Conservation (phyloP, 2,888 invertebrate species). For the Aspidiotus rigidus region DNA sequence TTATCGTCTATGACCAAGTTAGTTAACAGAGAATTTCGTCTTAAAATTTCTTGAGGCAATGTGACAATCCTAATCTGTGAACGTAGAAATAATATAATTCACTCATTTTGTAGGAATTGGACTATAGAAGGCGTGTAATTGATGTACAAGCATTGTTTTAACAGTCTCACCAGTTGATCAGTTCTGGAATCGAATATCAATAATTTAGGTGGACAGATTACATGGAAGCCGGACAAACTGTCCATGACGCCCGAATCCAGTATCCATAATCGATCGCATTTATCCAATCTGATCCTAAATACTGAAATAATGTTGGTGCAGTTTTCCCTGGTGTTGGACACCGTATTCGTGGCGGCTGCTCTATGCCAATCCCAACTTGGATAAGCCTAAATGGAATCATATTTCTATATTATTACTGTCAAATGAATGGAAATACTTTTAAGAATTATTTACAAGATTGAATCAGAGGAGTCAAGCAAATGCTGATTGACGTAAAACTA, state of each 20-base stretch:
- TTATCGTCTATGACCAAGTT: slow-evolving; percentile 66
- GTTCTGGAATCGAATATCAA: slow-evolving; percentile 68
- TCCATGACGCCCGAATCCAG: slow-evolving; percentile 67
- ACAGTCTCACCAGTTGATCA: slow-evolving; percentile 51
- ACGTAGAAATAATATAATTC: neutral
- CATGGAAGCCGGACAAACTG: slow-evolving; percentile 57
- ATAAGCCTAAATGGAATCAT: slow-evolving; percentile 50
- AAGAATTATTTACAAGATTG: too few species aligned
- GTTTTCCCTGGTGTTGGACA: slow-evolving; percentile 58
- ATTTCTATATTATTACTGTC: neutral
- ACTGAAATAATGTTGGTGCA: slow-evolving; percentile 70
- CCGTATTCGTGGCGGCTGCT: slow-evolving; percentile 53
- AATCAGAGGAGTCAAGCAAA: too few species aligned
- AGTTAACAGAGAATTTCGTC: slow-evolving; percentile 67
- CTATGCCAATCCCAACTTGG: slow-evolving; percentile 68
- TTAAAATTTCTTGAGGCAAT: slow-evolving; percentile 58
- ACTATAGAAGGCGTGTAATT: neutral
- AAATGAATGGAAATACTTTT: too few species aligned
- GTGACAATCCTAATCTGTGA: slow-evolving; percentile 51
- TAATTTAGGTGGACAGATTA: slow-evolving; percentile 68
- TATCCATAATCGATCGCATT: slow-evolving; percentile 75
- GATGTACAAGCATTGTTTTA: neutral
- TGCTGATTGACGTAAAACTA: too few species aligned
- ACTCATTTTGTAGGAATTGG: neutral
- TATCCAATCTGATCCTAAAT: slow-evolving; percentile 63